Evolutionary conservation across 2,113 vertebrate genomes (phyloP), one percentile per base, ranked within the genome.

Genomic region (Heterotilapia buettikoferi): DNA sequence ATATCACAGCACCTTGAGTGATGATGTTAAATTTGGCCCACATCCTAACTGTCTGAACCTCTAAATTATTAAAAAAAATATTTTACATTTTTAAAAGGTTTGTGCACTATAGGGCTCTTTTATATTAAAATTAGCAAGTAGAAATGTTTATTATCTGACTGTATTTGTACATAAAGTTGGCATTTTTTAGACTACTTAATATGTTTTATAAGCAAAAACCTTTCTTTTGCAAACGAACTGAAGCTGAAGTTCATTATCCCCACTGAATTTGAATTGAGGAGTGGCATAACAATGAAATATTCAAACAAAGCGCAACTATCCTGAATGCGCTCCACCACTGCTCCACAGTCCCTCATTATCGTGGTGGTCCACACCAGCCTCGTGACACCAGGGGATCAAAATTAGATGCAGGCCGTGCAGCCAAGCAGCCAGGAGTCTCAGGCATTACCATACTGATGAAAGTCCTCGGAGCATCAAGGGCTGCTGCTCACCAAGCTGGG

Each of bases 401-500:
- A 92, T 92, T 89, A 94, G 82, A 93, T 92, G 89, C 88, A 90
- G 84, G 40, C 76, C 57, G 84, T 90, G 90, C 92, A 95, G 89
- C 84, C 93, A 89, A 88, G 66, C 92, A 93, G 92, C 80, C 88
- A 52, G 86, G 84, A 86, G 73, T 78, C 90, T 79, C 79, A 79
- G 31, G 90, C 92, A 95, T 95, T 94, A 95, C 86, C 93, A 93
- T 94, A 90, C 90, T 76, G 86, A 94, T 92, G 88, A 93, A 93
- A 95, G 90, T 93, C 90, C 90, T 91, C 90, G 4, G 59, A 89
- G 92, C 92, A 93, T 94, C 92, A 93, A 90, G 92, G 90, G 93
- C 92, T 93, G 86, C 93, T 90, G 90, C 93, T 91, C 83, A 92
- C 93, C 87, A 89, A 91, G 91, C 86, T 86, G 89, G 85, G 87